Percentiles rank a stretch among this genome's conserved stretches.
Evolutionary conservation across 2,113 vertebrate species (phyloP).

Genomic region (Fregetta grallaria): DNA sequence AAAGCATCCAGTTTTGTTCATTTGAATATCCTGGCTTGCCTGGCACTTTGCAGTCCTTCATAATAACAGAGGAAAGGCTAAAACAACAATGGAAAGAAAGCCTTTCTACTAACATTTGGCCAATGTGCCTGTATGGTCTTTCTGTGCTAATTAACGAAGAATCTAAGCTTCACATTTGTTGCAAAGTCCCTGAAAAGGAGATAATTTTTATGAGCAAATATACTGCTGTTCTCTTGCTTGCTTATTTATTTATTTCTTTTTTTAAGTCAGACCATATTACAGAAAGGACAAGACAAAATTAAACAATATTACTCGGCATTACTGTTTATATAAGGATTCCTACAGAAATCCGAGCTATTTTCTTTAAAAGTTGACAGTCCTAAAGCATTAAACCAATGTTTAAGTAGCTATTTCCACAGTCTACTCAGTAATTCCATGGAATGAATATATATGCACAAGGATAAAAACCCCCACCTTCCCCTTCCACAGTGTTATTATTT

Average conservation of each 20-base stretch:
- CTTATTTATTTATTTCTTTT: neutral
- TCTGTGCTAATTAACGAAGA: neutral
- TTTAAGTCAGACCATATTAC: neutral
- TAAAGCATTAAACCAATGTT: neutral
- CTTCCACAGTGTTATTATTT: neutral
- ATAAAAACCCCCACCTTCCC: neutral
- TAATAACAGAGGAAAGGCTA: conserved; percentile 21
- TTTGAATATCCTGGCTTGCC: conserved; percentile 50
- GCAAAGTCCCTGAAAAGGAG: neutral
- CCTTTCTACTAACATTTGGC: neutral
- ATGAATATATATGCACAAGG: neutral
- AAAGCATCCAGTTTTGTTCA: conserved; percentile 18
- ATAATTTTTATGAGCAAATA: neutral
- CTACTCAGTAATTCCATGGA: neutral
- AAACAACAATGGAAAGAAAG: conserved; percentile 23
- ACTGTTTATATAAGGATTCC: neutral
- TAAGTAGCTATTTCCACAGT: neutral
- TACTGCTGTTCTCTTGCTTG: neutral
- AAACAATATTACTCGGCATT: neutral
- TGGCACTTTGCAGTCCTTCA: conserved; percentile 33
- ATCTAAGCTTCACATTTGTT: neutral
- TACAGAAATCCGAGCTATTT: neutral
- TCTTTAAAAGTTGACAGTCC: neutral
- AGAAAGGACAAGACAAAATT: neutral
- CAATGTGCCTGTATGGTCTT: neutral